Percentiles rank a stretch among this genome's conserved stretches.
Conservation (phyloP, 2,888 invertebrate species). For the Opisthograptis luteolata region DNA sequence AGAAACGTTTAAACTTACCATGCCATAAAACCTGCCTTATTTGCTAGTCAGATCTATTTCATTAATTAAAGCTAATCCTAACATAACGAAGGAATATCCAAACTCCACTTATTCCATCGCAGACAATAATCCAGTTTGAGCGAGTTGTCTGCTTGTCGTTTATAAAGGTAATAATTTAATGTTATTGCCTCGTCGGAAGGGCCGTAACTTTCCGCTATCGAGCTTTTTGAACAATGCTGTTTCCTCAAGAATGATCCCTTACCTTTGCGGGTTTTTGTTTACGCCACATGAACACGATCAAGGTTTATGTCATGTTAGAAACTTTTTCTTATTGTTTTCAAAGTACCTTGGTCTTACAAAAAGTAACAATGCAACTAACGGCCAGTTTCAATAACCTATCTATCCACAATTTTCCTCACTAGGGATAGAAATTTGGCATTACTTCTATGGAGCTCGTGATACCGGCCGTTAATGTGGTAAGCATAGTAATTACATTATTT, state of each 20-base stretch:
- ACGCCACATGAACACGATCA: slow-evolving; percentile 13
- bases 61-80: slow-evolving; percentile 11
- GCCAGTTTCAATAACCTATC: no score
- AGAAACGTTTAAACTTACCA: no score
- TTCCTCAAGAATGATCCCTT: slow-evolving; percentile 44
- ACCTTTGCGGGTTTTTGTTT: slow-evolving; percentile 44
- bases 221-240: slow-evolving; percentile 49
- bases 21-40: no score
- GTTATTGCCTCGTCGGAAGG: slow-evolving; percentile 43
- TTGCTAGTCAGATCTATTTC: neutral
- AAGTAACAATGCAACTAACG: no score
- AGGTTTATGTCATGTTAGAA: neutral
- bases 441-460: no score
- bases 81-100: neutral
- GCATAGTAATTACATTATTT: no score
- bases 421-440: no score
- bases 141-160: slow-evolving; percentile 18
- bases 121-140: slow-evolving; percentile 22
- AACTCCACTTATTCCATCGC: neutral
- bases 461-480: no score
- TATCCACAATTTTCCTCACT: no score
- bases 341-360: no score
- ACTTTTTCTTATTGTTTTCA: no score
- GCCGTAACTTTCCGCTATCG: slow-evolving; percentile 46
- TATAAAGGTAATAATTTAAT: slow-evolving; percentile 50